Percentiles rank a stretch among this genome's conserved stretches.
Conservation (phyloP, 2,113 vertebrate genomes). For the Gulo gulo region DNA sequence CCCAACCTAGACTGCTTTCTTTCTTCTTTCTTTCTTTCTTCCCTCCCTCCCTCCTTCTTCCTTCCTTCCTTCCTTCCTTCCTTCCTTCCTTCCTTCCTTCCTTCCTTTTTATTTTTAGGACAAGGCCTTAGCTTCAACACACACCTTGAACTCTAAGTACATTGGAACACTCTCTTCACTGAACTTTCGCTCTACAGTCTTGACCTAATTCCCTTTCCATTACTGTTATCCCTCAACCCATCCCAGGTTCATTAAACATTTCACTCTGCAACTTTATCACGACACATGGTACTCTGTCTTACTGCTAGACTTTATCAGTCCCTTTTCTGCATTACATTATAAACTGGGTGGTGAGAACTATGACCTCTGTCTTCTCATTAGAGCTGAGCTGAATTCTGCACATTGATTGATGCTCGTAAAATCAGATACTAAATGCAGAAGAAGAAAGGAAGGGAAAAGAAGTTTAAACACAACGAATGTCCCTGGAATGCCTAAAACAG, state of each 20-base stretch:
- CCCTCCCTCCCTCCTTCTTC: too few relatives aligned
- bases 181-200: not conserved
- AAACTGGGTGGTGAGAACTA: not conserved
- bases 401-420: not conserved
- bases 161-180: not conserved
- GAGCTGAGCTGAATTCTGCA: not conserved
- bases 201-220: not conserved
- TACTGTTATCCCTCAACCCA: not conserved
- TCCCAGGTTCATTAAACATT: not conserved
- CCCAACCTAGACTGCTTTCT: not conserved
- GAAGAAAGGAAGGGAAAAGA: not conserved
- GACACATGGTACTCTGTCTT: not conserved
- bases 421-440: not conserved
- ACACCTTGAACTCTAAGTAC: not conserved
- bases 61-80: too few relatives aligned
- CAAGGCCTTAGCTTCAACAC: not conserved
- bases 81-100: too few relatives aligned
- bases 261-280: not conserved
- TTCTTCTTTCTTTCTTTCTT: not conserved
- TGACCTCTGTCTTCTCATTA: conserved; percentile 11
- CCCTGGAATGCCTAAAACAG: not conserved
- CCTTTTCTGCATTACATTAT: not conserved
- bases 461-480: not conserved
- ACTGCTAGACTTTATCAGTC: not conserved
- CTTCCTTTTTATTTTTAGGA: not conserved